These are phyloP conservation scores for Atta cephalotes DNA, from an alignment of 1,140 invertebrate genomes.

Conservation along the genomic window DNA sequence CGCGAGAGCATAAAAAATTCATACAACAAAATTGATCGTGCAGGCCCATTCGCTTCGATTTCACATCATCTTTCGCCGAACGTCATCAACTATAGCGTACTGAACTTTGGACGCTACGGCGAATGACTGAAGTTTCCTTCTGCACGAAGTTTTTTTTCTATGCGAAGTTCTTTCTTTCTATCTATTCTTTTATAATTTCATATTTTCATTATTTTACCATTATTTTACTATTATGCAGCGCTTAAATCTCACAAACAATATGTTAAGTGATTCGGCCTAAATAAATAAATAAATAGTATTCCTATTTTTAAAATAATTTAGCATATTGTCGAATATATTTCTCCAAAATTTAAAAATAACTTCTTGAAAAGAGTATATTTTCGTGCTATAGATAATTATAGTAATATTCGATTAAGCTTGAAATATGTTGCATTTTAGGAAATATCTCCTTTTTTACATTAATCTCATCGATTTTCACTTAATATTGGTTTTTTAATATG, in stretches of 20 bases:
- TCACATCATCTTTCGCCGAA: conserved; percentile 3
- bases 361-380: background rate
- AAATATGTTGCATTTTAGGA: background rate
- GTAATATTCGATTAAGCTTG: background rate
- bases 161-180: background rate
- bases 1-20: background rate
- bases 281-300: background rate
- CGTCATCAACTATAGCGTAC: conserved; percentile 55
- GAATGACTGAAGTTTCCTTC: conserved; percentile 56
- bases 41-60: background rate
- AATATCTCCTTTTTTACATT: background rate
- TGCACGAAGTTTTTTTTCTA: background rate
- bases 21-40: background rate
- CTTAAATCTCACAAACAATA: background rate
- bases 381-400: background rate
- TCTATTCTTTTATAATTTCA: background rate
- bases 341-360: background rate
- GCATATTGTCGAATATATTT: background rate
- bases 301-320: background rate
- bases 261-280: background rate
- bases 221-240: too few relatives aligned
- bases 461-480: too few relatives aligned
- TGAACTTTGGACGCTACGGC: conserved; percentile 73
- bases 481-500: too few relatives aligned
- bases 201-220: background rate